Evolutionary conservation across 2,888 invertebrate genomes (phyloP), one percentile per base, ranked within the genome.

Genomic region (Euphydryas editha): DNA sequence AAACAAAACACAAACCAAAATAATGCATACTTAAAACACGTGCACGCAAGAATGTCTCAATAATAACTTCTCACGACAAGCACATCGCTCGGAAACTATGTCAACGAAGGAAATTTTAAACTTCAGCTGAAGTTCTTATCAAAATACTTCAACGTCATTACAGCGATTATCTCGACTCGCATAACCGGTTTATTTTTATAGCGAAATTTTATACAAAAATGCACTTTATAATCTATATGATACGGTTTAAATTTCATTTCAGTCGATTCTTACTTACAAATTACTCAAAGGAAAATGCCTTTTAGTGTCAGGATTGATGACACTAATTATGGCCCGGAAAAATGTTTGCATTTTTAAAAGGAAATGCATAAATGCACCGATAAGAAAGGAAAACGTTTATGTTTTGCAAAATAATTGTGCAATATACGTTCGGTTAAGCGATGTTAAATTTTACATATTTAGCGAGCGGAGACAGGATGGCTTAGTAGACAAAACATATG

Each of bases 101-200:
- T 72, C 73, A 69, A 21, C 66, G 62, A 69, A 44, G 51, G 18
- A 54, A 54, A 54, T 54, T 54, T 56, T 56, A 61, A 67, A 63
- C 61, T 69, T 62, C 63, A 62, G 62, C 67, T 73, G 68, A 65
- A 69, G 58, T 63, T 65, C 72, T 68, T 73, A 73, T 72, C 72
- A 58, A 58, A 62, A 71, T 68, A 68, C 70, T 67, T 62, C 46
- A 65, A 58, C 64, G 70, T 62, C 62, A 62, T 68, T 67, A 60
- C 64, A 62, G 44, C 70, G 68, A 72, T 71, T 65, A 73, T 68
- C 65, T 49, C 37, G 55, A 62, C 67, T 57, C 67, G 60, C 51
- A 69, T 42, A 71, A 73, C 69, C 63, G 51, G 71, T 72, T 71
- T 62, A 61, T 68, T 56, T 44, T 44, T 51, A 24, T n/a, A 51